A percentile compares a stretch with the other conserved stretches of the same genome.
These are phyloP conservation scores for Brachyopa scutellaris DNA, from an alignment of 2,888 invertebrate genomes.

Conservation along the genomic window DNA sequence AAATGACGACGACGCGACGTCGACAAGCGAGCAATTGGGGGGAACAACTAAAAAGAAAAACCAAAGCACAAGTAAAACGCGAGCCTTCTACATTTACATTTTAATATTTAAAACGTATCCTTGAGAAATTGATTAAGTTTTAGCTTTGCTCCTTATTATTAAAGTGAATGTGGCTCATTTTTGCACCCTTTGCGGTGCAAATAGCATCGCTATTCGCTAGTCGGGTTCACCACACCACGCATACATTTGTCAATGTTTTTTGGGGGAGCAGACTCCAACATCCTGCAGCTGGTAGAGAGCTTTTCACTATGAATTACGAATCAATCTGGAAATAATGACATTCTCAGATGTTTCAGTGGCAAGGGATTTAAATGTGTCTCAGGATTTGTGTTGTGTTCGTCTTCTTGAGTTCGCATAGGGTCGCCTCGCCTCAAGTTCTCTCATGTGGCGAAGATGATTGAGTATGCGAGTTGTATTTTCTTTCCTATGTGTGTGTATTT, in stretches of 20 bases:
- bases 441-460: conserved; percentile 62
- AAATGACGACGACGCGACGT: too few species aligned
- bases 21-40: too few species aligned
- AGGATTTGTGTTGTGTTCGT: conserved; percentile 27
- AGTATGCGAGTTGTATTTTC: conserved; percentile 32
- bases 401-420: not conserved
- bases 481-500: conserved; percentile 7
- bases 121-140: conserved; percentile 57
- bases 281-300: conserved; percentile 6
- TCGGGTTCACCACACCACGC: not conserved
- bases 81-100: conserved; percentile 39
- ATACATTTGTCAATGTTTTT: conserved; percentile 15
- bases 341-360: conserved; percentile 53
- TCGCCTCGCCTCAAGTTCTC: not conserved
- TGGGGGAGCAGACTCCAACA: too few species aligned
- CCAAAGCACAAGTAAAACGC: not conserved
- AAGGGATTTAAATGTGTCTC: conserved; percentile 62
- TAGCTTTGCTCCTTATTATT: not conserved
- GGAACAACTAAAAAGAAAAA: not conserved
- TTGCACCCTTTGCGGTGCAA: conserved; percentile 40
- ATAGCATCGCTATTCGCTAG: conserved; percentile 5
- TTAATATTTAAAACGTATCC: conserved; percentile 64
- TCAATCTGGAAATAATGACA: conserved; percentile 69
- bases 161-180: not conserved
- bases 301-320: conserved; percentile 61